Evolutionary conservation across 2,113 vertebrate genomes (phyloP), one percentile per base, ranked within the genome.

Genomic region (Oncorhynchus masou): DNA sequence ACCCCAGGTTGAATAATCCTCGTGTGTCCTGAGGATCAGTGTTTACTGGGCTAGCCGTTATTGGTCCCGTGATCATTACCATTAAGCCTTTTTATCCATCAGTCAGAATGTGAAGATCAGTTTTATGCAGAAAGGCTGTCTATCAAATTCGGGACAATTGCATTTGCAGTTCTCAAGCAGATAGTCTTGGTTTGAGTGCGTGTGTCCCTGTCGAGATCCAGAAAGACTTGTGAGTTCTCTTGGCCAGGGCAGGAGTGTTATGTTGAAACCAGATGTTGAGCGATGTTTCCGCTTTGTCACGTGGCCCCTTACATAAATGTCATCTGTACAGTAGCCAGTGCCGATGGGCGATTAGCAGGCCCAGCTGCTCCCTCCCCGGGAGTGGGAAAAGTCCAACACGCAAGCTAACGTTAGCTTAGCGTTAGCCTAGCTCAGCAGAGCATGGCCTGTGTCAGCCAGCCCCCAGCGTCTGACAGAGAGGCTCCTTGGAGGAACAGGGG

Each of bases 251-350:
- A 0, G 9, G 29, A 49, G 81, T 85, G 73, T 82, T 85, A 80
- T 86, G 84, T 83, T 83, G 84, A 89, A 88, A 86, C 80, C 88
- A 89, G 88, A 86, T 89, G 88, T 81, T 86, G 84, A 85, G 65
- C 59, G 79, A 85, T 79, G 84, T 83, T 88, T 86, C 86, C 81
- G 80, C 81, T 79, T 57, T 73, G 71, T 85, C 86, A 85, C 81
- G 81, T 84, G 83, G 75, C 19, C 71, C 76, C 79, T 85, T 89
- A 84, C 88, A 89, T 84, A 89, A 86, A 88, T 81, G 78, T 79
- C 85, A 83, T 84, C 85, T 85, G 81, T 83, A 86, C 79, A 81
- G 83, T 83, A 87, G 85, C 82, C 80, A 71, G 74, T 72, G 71
- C 70, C 51, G 78, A 60, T 64, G 73, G 76, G 69, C 59, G 62